Evolutionary conservation across 1,140 invertebrate genomes (phyloP), one percentile per base, ranked within the genome.

Genomic region (Penaeus indicus): DNA sequence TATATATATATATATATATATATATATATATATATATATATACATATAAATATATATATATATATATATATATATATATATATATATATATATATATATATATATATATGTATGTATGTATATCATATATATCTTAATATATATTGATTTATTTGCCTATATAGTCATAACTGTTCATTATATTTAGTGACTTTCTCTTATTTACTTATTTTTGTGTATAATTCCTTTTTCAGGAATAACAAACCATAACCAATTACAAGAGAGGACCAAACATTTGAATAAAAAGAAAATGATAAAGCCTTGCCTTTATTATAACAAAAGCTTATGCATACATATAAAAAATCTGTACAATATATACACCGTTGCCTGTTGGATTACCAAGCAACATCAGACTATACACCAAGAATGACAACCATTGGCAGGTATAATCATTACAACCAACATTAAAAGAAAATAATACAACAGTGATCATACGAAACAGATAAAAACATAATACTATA

Each of bases 221-320:
- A 42, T 3, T 54, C 10, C 11, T 2, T 54, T 54, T 54, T 54
- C 54, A 54, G 54, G 54, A 13, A 7, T 11, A 1, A 16, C 16
- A 54, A 10, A 54, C 8, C 16, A 42, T 54, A 13, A 10, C 8
- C 10, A 0, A 13, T 54, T 54, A 42, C 11, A 78, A 77, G 19
- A 11, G 21, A 78, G 47, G 25, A 42, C 4, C 7, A 42, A 42
- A 42, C 38, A 67, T 84, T 69, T 67, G 72, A 72, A 22, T 32
- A 54, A 47, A 72, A 47, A 25, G 11, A 22, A 13, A 19, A 22
- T 79, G 32, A 77, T 78, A 84, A 88, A 88, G 86, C 86, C 83
- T 88, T 77, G 80, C 86, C 86, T 88, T 88, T 88, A 88, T 88
- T 88, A 80, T 87, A 87, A 88, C 86, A 88, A 88, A 88, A 88